Evolutionary conservation across 2,888 invertebrate genomes (phyloP), one percentile per base, ranked within the genome.

Genomic region (Macrosiphum euphorbiae): DNA sequence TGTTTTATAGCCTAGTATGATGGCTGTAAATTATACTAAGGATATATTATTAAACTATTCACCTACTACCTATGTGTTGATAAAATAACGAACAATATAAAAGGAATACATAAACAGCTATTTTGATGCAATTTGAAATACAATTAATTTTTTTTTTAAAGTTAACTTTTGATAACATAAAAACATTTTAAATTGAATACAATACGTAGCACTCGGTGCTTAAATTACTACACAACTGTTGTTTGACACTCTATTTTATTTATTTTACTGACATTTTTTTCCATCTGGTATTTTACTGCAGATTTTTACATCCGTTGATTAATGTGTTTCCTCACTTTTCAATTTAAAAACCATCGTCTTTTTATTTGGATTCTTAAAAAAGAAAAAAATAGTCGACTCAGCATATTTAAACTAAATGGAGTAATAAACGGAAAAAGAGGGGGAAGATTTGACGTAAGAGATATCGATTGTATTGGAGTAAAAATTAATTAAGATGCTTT

Each of bases 381-480:
- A 84, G 20, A 91, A 85, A 84, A 88, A 88, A 55, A 58, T 41
- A 84, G 41, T 52, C 84, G 41, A 67, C n/a, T 61, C 90, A 52
- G 91, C 84, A 90, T 91, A 91, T 55, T 91, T 55, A 91, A 91
- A 91, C 84, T 91, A 50, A 91, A 91, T 52, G 84, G 26, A 52
- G 91, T 61, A 87, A 61, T 61, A 92, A 92, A 92, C 61, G 92
- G 26, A 91, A 58, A 84, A 92, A 92, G n/a, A 85, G 55, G 50
- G 28, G n/a, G 47, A 87, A 50, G 26, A 87, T 92, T 52, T 67
- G 92, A 50, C 67, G 47, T 50, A 24, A 28, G 20, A 88, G 67
- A 52, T 92, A 92, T 92, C 67, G 86, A 92, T 92, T 87, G 35
- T 92, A 92, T 92, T 35, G 61, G n/a, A 86, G 47, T 50, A 87